Base-by-base conservation (phyloP, 2,113 vertebrate species). In the Eulacestoma nigropectus region DNA sequence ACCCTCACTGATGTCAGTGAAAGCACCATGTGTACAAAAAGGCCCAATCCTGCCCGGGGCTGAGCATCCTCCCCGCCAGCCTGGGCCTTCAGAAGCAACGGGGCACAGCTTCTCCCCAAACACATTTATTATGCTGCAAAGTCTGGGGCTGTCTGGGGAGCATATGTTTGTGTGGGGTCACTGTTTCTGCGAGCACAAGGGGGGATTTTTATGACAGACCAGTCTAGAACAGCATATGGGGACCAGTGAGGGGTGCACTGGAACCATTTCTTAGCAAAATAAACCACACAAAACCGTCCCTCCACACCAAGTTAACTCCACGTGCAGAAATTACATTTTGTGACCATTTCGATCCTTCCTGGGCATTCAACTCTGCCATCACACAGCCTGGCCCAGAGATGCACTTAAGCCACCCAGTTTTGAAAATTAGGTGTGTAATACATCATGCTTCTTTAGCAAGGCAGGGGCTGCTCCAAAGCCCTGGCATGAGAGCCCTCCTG, bases 21-120 rank as follows among this genome's bases (percentile, higher is more conserved):
- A 97, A 97, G 92, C 89, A 2, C 95, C 96, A 94, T 96, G 95
- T 96, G 95, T 94, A 95, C 92, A 96, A 96, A 97, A 95, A 95
- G 92, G 70, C 69, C 92, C 77, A 37, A 96, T 97, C 93, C 96
- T 96, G 93, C 86, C 75, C 3, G 21, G 93, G 2, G 53, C 95
- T 96, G 95, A 90, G 90, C 93, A 56, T 80, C 87, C 60, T 62
- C 37, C 83, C 33, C 5, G 41, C 26, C 87, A 84, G 82, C 76
- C 30, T 0, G 30, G 41, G 72, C 62, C 3, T 59, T 73, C 59
- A 46, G 82, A 56, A 73, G 46, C 17, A 4, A 47, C 25, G 16
- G 42, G 72, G 59, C 90, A 41, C 93, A 68, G 96, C 83, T 59
- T 88, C 92, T 89, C 92, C 88, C 90, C 57, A 52, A 87, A 93